Evolutionary conservation across 2,113 vertebrate genomes (phyloP), one percentile per base, ranked within the genome.

Genomic region (Choloepus hoffmanni): DNA sequence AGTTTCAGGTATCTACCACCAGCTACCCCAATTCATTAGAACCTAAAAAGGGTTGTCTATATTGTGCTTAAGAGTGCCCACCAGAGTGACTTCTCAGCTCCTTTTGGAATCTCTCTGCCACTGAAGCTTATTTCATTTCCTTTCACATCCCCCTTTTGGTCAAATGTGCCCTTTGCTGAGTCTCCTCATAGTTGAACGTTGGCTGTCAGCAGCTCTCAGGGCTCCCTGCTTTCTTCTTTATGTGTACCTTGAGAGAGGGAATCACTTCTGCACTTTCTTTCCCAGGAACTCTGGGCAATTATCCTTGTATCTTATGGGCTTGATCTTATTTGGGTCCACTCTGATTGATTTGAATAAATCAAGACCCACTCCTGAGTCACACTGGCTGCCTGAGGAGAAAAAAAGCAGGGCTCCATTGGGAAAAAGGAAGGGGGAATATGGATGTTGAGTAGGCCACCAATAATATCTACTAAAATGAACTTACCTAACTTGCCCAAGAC

Each of bases 261-360:
- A 67, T 33, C n/a, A 4, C 58, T 94, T 84, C n/a, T 84, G 65
- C 72, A 78, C 77, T 58, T 90, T 77, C 45, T 95, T 6, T 82
- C 23, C 74, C 53, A 67, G 86, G 40, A 79, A 76, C 68, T 77
- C 62, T 87, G 62, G 86, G 45, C 60, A 76, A 70, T 87, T 55
- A 26, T 28, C 15, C 15, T 36, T 70, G 45, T 60, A 70, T 77
- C 10, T 88, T 67, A 70, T 28, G 77, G 62, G 21, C 18, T 30
- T 87, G 45, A 9, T 72, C 28, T 63, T 62, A 33, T n/a, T n/a
- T 76, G 53, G 43, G 10, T n/a, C 40, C 14, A 50, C 26, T 63
- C 8, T 82, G 24, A 72, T 33, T 58, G 4, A 60, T 81, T 90
- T 68, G 26, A 12, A 77, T 72, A 45, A 70, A 72, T 78, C 36